These are phyloP conservation scores for Drosophila cardini DNA, from an alignment of 1,140 invertebrate genomes.

Conservation along the genomic window DNA sequence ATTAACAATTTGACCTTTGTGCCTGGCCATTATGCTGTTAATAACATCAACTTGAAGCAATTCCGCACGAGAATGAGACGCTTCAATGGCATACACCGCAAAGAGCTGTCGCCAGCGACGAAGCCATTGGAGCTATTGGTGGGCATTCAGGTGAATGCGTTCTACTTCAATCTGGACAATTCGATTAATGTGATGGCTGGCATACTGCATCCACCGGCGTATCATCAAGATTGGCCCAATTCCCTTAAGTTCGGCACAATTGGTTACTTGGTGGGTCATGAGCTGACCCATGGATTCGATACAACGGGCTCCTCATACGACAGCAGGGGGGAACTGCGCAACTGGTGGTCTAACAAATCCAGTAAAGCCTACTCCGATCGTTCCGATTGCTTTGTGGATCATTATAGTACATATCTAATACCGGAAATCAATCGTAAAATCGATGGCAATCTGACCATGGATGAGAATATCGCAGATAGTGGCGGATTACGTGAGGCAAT, in stretches of 20 bases:
- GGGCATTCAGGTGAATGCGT: conserved; percentile 78
- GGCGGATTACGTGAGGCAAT: conserved; percentile 95
- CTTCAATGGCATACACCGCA: conserved; percentile 55
- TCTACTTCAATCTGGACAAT: conserved; percentile 78
- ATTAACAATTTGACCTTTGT: conserved; percentile 52
- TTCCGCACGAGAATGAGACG: conserved; percentile 47
- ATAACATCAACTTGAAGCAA: conserved; percentile 51
- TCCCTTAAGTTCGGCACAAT: conserved; percentile 75
- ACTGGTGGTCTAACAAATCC: conserved; percentile 83
- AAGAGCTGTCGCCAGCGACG: conserved; percentile 42
- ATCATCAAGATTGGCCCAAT: conserved; percentile 86
- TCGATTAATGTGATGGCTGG: conserved; percentile 88
- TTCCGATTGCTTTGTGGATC: conserved; percentile 90
- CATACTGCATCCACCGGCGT: conserved; percentile 97
- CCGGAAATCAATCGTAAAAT: conserved; percentile 86
- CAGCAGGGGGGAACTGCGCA: conserved; percentile 32
- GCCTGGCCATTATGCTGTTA: conserved; percentile 45
- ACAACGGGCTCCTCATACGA: conserved; percentile 58
- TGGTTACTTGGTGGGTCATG: conserved; percentile 74
- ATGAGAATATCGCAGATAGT: conserved; percentile 92
- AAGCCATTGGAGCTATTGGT: conserved; percentile 67
- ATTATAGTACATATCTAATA: conserved; percentile 86
- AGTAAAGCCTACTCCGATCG: conserved; percentile 77
- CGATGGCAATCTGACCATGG: conserved; percentile 88
- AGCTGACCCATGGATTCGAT: conserved; percentile 78